phyloP scores from a whole-genome alignment of 2,797 vertebrate genomes.

The Cyclopterus lumpus region DNA sequence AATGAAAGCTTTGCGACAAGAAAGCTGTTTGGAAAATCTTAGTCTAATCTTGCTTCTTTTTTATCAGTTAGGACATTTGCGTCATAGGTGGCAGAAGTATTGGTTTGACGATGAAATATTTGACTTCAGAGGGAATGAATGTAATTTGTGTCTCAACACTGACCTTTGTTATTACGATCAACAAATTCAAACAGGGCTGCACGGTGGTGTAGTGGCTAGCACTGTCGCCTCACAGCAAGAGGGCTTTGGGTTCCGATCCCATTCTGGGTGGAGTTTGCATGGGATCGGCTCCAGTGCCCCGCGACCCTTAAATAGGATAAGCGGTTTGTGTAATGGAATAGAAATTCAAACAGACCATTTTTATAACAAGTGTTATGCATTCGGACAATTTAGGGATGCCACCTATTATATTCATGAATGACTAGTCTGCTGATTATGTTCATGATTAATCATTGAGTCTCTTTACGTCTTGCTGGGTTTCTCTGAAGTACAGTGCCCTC shows the following conservation, averaged over 20 bases:
- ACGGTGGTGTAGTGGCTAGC: no score
- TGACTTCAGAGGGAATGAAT: neutral
- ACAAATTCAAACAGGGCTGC: no score
- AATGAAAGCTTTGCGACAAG: slow-evolving; percentile 5
- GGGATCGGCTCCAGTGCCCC: no score
- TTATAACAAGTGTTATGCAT: neutral
- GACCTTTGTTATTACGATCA: neutral
- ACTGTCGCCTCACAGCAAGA: no score
- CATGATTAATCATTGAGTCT: neutral
- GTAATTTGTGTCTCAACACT: neutral
- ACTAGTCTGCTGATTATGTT: neutral
- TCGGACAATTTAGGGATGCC: neutral
- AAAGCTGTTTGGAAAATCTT: neutral
- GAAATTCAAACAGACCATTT: neutral
- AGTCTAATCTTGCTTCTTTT: neutral
- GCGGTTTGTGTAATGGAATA: no score
- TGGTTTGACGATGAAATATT: neutral
- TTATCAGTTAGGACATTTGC: neutral
- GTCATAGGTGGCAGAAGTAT: neutral
- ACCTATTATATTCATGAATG: neutral
- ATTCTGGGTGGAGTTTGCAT: no score
- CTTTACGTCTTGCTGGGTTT: no score
- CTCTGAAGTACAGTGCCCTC: no score
- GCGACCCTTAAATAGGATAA: no score
- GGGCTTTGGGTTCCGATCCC: no score